Conservation (phyloP, 2,113 vertebrate species). For the Motacilla tschutschensis region DNA sequence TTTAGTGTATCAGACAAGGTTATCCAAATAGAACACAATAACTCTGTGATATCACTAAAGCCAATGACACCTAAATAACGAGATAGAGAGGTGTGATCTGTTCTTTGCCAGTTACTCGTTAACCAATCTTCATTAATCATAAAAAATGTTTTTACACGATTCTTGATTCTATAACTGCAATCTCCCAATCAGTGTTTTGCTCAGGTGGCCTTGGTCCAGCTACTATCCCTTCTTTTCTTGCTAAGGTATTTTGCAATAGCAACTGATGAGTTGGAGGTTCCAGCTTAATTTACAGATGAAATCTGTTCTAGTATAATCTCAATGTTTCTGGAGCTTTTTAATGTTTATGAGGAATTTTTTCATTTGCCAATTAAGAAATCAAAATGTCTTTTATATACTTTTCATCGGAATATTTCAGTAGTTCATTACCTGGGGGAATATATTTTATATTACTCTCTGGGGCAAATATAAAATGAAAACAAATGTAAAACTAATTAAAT, state of each 20-base stretch:
- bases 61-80: slow-evolving; percentile 24
- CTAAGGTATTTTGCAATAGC: slow-evolving; percentile 25
- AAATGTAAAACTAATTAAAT: neutral
- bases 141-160: slow-evolving; percentile 26
- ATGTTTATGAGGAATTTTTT: neutral
- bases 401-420: neutral
- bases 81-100: slow-evolving; percentile 46
- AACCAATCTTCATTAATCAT: slow-evolving; percentile 54
- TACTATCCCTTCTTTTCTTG: neutral
- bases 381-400: neutral
- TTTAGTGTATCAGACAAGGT: slow-evolving; percentile 51
- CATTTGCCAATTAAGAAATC: neutral
- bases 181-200: slow-evolving; percentile 3
- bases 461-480: neutral
- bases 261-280: neutral
- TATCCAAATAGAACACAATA: slow-evolving; percentile 50
- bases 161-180: slow-evolving; percentile 13
- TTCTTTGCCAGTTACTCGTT: slow-evolving; percentile 58
- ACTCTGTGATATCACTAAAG: slow-evolving; percentile 15
- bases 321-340: neutral
- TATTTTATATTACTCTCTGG: neutral
- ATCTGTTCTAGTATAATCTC: neutral
- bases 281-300: neutral
- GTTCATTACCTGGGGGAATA: neutral
- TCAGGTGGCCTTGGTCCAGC: slow-evolving; percentile 17